Evolutionary conservation across 2,797 vertebrate genomes (phyloP).

Genomic region (Adrianichthys oophorus): DNA sequence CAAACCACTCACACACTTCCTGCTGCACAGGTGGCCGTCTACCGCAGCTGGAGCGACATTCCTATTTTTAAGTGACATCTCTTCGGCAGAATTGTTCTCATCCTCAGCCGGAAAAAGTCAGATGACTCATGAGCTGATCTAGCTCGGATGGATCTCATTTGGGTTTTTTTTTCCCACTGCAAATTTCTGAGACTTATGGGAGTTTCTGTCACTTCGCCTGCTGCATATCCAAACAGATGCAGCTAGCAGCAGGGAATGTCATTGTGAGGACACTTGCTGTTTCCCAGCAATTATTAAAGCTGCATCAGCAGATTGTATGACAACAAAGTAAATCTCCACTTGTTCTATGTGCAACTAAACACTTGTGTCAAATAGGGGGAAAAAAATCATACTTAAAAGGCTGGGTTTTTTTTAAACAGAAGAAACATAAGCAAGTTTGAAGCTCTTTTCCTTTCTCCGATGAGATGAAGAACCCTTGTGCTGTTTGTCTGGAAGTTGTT

Average conservation of each 20-base stretch:
- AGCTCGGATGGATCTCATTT: slow-evolving; percentile 33
- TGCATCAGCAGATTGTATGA: too few species aligned
- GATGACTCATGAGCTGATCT: slow-evolving; percentile 55
- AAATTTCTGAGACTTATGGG: slow-evolving; percentile 23
- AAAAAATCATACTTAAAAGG: too few species aligned
- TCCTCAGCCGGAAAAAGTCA: slow-evolving; percentile 57
- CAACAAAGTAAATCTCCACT: too few species aligned
- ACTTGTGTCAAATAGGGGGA: too few species aligned
- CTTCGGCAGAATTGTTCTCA: slow-evolving; percentile 61
- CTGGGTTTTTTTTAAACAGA: too few species aligned
- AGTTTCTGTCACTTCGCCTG: not conserved
- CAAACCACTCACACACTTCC: slow-evolving; percentile 58
- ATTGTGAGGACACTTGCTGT: too few species aligned
- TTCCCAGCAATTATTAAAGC: too few species aligned
- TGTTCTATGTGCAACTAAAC: too few species aligned
- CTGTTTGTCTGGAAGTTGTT: too few species aligned
- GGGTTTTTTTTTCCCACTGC: slow-evolving; percentile 17
- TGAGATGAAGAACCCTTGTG: too few species aligned
- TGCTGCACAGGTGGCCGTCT: slow-evolving; percentile 62
- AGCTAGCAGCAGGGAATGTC: not conserved
- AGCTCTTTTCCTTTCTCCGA: too few species aligned
- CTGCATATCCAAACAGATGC: not conserved
- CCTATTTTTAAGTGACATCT: slow-evolving; percentile 73
- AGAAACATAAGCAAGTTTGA: too few species aligned
- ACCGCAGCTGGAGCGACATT: slow-evolving; percentile 55